Conservation (phyloP, 2,113 vertebrate species). For the Labeo rohita region DNA sequence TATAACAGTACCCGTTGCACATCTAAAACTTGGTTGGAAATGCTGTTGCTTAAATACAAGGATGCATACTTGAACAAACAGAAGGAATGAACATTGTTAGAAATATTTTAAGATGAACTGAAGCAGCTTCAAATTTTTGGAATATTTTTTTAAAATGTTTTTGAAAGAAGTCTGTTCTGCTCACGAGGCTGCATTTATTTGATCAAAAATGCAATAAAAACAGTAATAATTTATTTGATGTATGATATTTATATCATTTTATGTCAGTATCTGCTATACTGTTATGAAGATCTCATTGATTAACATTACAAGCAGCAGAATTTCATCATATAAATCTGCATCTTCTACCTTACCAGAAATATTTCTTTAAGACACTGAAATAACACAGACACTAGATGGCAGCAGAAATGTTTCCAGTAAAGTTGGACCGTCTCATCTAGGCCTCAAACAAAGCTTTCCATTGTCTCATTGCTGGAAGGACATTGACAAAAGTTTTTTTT, state of each 20-base stretch:
- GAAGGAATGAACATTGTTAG: not conserved
- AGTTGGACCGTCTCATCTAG: slow-evolving; percentile 7
- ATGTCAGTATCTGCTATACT: not conserved
- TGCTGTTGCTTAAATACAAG: not conserved
- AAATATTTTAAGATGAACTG: too few relatives aligned
- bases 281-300: not conserved
- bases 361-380: not conserved
- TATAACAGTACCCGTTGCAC: not conserved
- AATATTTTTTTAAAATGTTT: too few relatives aligned
- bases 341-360: not conserved
- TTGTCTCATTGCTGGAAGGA: slow-evolving; percentile 65
- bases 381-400: slow-evolving; percentile 72
- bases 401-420: slow-evolving; percentile 59
- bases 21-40: not conserved
- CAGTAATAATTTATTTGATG: too few relatives aligned
- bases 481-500: slow-evolving; percentile 53
- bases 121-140: too few relatives aligned
- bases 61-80: not conserved
- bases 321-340: not conserved
- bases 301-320: not conserved
- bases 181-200: too few relatives aligned
- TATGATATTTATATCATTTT: not conserved
- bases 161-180: too few relatives aligned
- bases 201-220: too few relatives aligned
- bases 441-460: slow-evolving; percentile 62